Conservation (phyloP, 1,140 invertebrate species). For the Liolophura sinensis region DNA sequence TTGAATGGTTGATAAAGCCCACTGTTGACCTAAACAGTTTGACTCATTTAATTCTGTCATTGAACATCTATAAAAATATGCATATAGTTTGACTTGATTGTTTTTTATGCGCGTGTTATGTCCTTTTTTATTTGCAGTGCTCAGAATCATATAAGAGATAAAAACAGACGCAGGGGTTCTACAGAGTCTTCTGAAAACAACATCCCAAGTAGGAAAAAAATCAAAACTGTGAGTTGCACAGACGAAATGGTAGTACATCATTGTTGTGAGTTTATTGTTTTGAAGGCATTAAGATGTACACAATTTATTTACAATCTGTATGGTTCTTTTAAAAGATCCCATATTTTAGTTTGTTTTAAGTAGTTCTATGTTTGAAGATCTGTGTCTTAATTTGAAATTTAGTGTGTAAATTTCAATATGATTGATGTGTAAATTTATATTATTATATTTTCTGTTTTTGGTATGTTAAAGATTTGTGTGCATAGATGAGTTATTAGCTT, state of each 20-base stretch:
- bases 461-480: no score
- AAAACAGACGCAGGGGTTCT: slow-evolving; percentile 41
- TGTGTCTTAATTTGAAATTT: no score
- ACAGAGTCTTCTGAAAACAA: slow-evolving; percentile 41
- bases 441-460: no score
- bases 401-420: no score
- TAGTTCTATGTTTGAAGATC: no score
- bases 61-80: neutral
- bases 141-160: slow-evolving; percentile 26
- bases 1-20: no score
- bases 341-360: no score
- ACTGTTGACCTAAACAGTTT: no score
- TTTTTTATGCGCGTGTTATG: neutral
- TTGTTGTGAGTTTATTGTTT: neutral
- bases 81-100: neutral
- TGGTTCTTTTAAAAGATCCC: neutral
- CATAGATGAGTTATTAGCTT: no score
- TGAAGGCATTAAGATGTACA: no score
- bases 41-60: neutral
- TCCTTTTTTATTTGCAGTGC: slow-evolving; percentile 22
- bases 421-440: no score
- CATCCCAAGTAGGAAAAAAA: slow-evolving; percentile 27
- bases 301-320: no score
- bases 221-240: slow-evolving; percentile 30
- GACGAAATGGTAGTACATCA: neutral